These are phyloP conservation scores for Sterna hirundo DNA, from an alignment of 2,113 vertebrate species.

Conservation along the genomic window DNA sequence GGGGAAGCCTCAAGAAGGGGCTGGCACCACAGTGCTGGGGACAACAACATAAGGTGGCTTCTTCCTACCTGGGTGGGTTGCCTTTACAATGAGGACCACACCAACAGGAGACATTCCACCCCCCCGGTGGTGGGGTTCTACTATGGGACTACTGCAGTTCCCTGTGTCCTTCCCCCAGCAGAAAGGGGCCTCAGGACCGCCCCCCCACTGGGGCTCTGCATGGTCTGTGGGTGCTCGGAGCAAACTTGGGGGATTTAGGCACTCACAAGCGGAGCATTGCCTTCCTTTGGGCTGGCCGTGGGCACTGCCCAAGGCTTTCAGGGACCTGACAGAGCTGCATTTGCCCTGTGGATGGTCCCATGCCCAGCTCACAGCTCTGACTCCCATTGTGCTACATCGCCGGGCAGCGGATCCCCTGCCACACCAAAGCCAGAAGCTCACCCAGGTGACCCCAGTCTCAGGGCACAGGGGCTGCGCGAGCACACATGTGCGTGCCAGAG, in stretches of 20 bases:
- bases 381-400: rapidly evolving
- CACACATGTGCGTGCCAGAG: rapidly evolving
- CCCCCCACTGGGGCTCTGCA: not conserved
- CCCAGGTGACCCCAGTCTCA: rapidly evolving
- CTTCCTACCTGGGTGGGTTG: not conserved
- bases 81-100: rapidly evolving
- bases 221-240: rapidly evolving
- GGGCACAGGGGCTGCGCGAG: not conserved
- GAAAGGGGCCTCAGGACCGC: not conserved
- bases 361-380: not conserved
- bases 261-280: rapidly evolving
- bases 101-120: not conserved
- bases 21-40: not conserved
- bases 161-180: not conserved
- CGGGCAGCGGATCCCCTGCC: rapidly evolving
- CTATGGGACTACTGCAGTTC: not conserved
- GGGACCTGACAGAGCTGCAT: not conserved
- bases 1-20: not conserved
- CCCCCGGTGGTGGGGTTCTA: rapidly evolving
- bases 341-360: not conserved
- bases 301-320: not conserved
- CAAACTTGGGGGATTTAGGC: not conserved
- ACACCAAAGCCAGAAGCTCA: not conserved
- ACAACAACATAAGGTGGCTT: not conserved
- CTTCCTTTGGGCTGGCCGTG: not conserved